Base-by-base conservation (phyloP, 2,797 vertebrate species). In the Pangasius sanitwongsei region DNA sequence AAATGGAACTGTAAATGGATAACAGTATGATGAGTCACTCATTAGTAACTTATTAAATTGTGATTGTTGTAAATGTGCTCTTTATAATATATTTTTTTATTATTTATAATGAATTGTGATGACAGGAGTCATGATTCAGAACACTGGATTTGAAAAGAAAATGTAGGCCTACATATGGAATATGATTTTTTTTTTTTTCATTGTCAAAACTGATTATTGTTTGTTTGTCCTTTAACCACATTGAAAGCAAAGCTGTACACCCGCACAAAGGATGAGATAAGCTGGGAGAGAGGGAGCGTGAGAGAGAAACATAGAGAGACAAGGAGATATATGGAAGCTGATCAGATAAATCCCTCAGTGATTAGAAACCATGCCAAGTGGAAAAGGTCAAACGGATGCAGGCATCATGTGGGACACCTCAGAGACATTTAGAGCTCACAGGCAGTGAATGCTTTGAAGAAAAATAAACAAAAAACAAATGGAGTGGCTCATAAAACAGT, bases 351-450 rank as follows among this genome's bases (percentile, higher is more conserved):
- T 89, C 69, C 48, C 77, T 70, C 61, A 81, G 84, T 28, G 81
- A 89, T 88, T 88, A 87, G 63, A 87, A 86, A 87, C 48, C 86
- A 69, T 80, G 75, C 84, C 16, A 75, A 88, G 78, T 41, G 65
- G 81, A 89, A 92, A 92, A 89, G 89, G 91, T 91, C 89, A 91
- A 90, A 88, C 3, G 78, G 72, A 91, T 90, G 83, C 86, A 87
- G 69, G 72, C 87, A 63, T 87, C 25, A 82, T 37, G 25, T 16
- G 2, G 70, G 86, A 87, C 90, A 90, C 67, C 86, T 61, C 55
- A 84, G 80, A 90, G 87, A 91, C 86, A 78, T 85, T 88, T 59
- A 82, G 53, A 61, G 82, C 69, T 67, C 44, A 83, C 53, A 87
- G 81, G 88, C 86, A 89, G 80, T 0, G 1, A 25, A 37, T 53